Evolutionary conservation across 2,888 invertebrate species (phyloP), one percentile per base, ranked within the genome.

Genomic region (Chrysolina haemoptera): DNA sequence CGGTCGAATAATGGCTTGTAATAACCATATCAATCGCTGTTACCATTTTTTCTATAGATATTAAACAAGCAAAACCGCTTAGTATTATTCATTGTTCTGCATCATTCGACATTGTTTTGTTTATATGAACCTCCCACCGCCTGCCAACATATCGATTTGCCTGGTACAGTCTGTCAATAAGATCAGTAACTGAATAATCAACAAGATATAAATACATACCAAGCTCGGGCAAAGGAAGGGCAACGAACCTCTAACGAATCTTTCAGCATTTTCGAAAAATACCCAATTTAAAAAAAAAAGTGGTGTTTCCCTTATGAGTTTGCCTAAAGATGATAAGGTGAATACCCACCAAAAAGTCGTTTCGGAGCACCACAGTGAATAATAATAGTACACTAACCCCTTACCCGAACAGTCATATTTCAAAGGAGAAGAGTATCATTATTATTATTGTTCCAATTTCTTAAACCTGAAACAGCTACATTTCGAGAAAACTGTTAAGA

Each of bases 181-280:
- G 12, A 53, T 20, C 48, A 48, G 12, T 16, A 20, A 59, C 59
- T 27, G 59, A 35, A 59, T 8, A 10, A 16, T 50, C 10, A 59
- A 59, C 59, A 35, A 59, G 59, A 59, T 59, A 59, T 59, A 59
- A 59, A 59, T 59, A 59, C 59, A n/a, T 27, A 59, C 59, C 27
- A 12, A 9, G 59, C 35, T 59, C 59, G 27, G 35, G 27, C 14
- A 59, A 27, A 59, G 35, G 27, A 35, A 53, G n/a, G 20, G 18
- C 18, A 12, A 20, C 12, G 1, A 12, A 55, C 55, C 22, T 55
- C 14, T 1, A 55, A 20, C 16, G 6, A 55, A 55, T 55, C 12
- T 55, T 20, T 22, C 12, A 22, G 22, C 55, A 10, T 16, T 48
- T 10, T 27, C 27, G 27, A 27, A 27, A 27, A n/a, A n/a, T n/a